Evolutionary conservation across 2,113 vertebrate species (phyloP).

Genomic region (Sitta europaea): DNA sequence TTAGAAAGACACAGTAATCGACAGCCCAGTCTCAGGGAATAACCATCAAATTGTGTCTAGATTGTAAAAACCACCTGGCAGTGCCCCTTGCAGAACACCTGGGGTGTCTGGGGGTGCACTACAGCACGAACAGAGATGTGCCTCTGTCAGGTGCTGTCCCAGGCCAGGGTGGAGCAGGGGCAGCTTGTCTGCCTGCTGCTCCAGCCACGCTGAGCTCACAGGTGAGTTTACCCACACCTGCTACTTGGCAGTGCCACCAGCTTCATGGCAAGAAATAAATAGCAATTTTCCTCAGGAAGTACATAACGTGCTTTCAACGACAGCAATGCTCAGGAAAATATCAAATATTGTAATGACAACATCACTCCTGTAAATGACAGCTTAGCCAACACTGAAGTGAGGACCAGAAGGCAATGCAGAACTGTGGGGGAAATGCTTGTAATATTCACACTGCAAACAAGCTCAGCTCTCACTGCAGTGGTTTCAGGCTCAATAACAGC

Average conservation of each 20-base stretch:
- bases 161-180: neutral
- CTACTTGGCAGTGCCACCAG: neutral
- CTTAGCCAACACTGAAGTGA: constrained; percentile 41
- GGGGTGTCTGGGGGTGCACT: neutral
- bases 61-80: neutral
- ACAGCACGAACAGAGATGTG: neutral
- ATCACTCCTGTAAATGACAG: constrained; percentile 39
- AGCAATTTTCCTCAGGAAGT: neutral
- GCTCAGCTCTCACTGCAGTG: neutral
- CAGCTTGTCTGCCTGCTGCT: neutral
- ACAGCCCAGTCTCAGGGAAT: neutral
- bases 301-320: neutral
- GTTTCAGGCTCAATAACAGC: neutral
- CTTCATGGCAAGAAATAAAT: neutral
- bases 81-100: neutral
- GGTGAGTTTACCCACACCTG: neutral
- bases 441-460: neutral
- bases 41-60: neutral
- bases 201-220: neutral
- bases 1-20: rapidly evolving
- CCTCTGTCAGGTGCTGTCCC: neutral
- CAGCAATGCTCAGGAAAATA: neutral
- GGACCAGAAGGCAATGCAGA: constrained; percentile 44
- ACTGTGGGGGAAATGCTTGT: constrained; percentile 26
- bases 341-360: constrained; percentile 29